phyloP scores from a whole-genome alignment of 64 coral and sea anemone species.

The Montipora sp. region DNA sequence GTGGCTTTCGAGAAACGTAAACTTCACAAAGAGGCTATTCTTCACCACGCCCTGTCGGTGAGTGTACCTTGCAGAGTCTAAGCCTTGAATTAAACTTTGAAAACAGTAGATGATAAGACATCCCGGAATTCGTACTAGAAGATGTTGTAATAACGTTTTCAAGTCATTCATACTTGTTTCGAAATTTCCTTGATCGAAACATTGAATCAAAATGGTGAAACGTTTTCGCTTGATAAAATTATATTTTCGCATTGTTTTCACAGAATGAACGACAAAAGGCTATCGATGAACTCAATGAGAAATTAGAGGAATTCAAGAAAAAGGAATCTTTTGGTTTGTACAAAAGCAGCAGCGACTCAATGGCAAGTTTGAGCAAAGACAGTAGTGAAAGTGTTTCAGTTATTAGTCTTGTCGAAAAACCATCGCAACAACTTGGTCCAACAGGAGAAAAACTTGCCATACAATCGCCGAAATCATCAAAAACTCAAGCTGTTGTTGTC shows the following conservation, averaged over 20 bases:
- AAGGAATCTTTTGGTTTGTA: slow-evolving; percentile 79
- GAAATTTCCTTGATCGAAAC: too few species aligned
- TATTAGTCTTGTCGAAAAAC: slow-evolving; percentile 38
- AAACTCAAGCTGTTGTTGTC: not conserved
- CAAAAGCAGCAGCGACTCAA: slow-evolving; percentile 20
- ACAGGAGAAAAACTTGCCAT: slow-evolving; percentile 27
- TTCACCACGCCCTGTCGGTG: too few species aligned
- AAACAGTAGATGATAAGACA: too few species aligned
- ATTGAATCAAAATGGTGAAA: not conserved
- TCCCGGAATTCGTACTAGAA: too few species aligned
- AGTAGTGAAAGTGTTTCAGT: slow-evolving; percentile 12
- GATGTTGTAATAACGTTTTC: too few species aligned
- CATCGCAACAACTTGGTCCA: slow-evolving; percentile 39
- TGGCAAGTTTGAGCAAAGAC: slow-evolving; percentile 10
- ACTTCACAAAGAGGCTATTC: too few species aligned
- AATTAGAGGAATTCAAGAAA: slow-evolving; percentile 77
- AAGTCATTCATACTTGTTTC: too few species aligned
- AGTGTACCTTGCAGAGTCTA: too few species aligned
- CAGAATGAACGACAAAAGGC: slow-evolving; percentile 62
- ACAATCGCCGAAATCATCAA: slow-evolving; percentile 21
- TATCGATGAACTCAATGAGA: slow-evolving; percentile 55
- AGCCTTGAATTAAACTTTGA: too few species aligned
- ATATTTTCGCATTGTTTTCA: not conserved
- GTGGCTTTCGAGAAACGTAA: too few species aligned
- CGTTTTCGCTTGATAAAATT: not conserved